Conservation (phyloP, 2,113 vertebrate species). For the Lamprologus sp. region DNA sequence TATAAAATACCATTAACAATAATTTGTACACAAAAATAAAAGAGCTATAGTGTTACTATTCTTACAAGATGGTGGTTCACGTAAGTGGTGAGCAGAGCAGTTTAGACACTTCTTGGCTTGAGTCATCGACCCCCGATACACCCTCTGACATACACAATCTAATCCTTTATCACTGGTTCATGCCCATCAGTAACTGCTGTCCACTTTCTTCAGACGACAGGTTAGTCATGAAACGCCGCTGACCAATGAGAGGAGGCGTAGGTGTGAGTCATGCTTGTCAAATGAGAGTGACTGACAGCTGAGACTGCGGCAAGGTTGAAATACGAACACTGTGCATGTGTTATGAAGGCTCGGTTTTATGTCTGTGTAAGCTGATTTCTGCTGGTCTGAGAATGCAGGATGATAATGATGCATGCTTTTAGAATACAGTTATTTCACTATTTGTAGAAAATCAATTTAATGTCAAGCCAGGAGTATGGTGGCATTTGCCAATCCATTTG, state of each 20-base stretch:
- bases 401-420: neutral
- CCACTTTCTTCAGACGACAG: constrained; percentile 15
- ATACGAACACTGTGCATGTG: neutral
- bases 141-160: neutral
- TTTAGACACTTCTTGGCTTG: neutral
- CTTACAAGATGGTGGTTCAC: neutral
- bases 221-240: constrained; percentile 41
- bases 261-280: constrained; percentile 48
- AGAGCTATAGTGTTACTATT: neutral
- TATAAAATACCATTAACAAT: neutral
- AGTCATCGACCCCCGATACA: neutral
- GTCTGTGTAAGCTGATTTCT: neutral
- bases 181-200: constrained; percentile 30
- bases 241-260: constrained; percentile 19
- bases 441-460: neutral
- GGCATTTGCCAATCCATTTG: neutral
- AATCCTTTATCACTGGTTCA: neutral
- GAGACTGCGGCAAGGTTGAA: constrained; percentile 53
- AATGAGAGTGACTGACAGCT: constrained; percentile 41
- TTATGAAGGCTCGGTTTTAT: neutral
- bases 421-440: neutral
- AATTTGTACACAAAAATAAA: neutral
- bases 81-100: neutral
- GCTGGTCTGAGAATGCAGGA: neutral
- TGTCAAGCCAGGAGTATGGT: neutral